These are phyloP conservation scores for Puffinus mauretanicus DNA, from an alignment of 2,113 vertebrate species.

Conservation along the genomic window DNA sequence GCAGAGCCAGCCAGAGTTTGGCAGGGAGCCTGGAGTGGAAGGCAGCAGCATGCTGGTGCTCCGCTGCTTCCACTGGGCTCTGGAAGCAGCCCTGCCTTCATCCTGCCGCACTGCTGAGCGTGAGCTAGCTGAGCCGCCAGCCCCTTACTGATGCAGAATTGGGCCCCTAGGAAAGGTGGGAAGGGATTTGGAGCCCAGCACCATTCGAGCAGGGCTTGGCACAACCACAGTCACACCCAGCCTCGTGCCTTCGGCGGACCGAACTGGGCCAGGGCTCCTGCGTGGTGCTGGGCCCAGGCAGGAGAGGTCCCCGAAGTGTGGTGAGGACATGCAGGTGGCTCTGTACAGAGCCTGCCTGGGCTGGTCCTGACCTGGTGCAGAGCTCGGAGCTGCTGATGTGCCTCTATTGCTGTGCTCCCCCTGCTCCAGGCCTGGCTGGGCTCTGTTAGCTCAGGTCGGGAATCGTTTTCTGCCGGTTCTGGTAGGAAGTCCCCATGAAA, in stretches of 20 bases:
- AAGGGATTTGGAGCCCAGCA: neutral
- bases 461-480: neutral
- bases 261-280: neutral
- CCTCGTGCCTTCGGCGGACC: neutral
- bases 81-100: neutral
- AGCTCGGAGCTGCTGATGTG: neutral
- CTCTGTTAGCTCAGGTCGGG: neutral
- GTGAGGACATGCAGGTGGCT: neutral
- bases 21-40: neutral
- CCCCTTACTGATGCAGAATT: neutral
- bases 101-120: neutral
- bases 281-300: neutral
- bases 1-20: neutral
- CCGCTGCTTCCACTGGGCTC: neutral
- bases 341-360: neutral
- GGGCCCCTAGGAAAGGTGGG: neutral
- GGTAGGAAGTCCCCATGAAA: neutral
- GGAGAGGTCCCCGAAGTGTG: neutral
- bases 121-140: neutral
- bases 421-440: neutral
- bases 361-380: neutral
- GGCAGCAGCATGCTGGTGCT: neutral
- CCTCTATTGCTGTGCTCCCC: neutral
- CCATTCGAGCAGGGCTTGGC: neutral
- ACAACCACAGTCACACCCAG: neutral